Conservation (phyloP, 2,888 invertebrate species). For the Ceramica pisi region DNA sequence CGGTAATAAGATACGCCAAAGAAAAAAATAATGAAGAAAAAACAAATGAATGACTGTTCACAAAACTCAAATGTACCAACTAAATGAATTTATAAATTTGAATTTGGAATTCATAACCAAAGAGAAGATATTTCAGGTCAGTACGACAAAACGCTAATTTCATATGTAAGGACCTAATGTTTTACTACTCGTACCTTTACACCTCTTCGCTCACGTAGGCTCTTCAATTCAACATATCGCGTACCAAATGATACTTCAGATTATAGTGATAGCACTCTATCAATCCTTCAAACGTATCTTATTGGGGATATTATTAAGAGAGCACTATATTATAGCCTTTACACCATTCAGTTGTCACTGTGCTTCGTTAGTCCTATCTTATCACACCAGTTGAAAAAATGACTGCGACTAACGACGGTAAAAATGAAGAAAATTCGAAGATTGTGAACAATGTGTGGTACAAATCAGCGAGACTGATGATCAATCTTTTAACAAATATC, state of each 20-base stretch:
- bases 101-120: no score
- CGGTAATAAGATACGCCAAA: no score
- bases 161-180: no score
- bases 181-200: slow-evolving; percentile 1
- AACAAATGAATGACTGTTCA: no score
- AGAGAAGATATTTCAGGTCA: no score
- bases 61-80: no score
- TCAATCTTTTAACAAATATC: slow-evolving; percentile 70
- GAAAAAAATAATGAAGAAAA: no score
- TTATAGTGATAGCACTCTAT: slow-evolving; percentile 36
- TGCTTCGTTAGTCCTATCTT: background rate
- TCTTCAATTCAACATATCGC: slow-evolving; percentile 8
- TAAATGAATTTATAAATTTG: no score
- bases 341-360: background rate
- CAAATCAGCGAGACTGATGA: slow-evolving; percentile 64
- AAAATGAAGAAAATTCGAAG: slow-evolving; percentile 19
- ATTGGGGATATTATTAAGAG: slow-evolving; percentile 10
- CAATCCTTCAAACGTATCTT: background rate
- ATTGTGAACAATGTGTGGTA: slow-evolving; percentile 48
- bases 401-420: slow-evolving; percentile 41
- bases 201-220: slow-evolving; percentile 5
- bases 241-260: slow-evolving; percentile 38
- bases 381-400: slow-evolving; percentile 44
- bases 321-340: slow-evolving; percentile 11
- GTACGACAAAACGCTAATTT: no score